Conservation (phyloP, 2,113 vertebrate genomes). For the Pseudorasbora parva region DNA sequence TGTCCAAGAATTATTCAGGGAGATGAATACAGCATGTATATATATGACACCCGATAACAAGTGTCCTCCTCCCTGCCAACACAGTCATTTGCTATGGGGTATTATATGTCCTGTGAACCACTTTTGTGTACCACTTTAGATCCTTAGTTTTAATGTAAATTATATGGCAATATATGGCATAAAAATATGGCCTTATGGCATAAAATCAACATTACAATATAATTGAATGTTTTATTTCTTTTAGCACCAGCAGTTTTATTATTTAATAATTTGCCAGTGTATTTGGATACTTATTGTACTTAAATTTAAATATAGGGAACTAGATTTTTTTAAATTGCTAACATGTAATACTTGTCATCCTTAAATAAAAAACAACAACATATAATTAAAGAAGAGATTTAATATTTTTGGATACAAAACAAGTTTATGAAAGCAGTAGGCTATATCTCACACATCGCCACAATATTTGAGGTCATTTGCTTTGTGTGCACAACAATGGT, state of each 20-base stretch:
- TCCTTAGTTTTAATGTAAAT: background rate
- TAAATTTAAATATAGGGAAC: background rate
- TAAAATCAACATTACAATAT: background rate
- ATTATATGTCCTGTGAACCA: constrained; percentile 33
- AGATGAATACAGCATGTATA: constrained; percentile 4
- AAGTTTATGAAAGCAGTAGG: background rate
- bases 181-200: background rate
- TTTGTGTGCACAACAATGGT: constrained; percentile 51
- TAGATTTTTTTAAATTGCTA: background rate
- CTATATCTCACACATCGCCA: constrained; percentile 23
- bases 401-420: constrained; percentile 1
- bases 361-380: background rate
- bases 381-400: background rate
- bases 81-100: constrained; percentile 23
- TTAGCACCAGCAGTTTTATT: background rate
- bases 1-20: background rate
- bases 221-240: background rate
- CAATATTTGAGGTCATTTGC: constrained; percentile 48
- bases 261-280: background rate
- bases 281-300: background rate
- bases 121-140: background rate
- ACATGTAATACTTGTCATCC: background rate
- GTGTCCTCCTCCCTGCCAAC: constrained; percentile 1
- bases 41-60: constrained; percentile 50
- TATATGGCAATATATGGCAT: too few species aligned